A percentile compares a stretch with the other conserved stretches of the same genome.
Evolutionary conservation across 1,140 invertebrate genomes (phyloP).

Genomic region (Xylocopa sonorina): DNA sequence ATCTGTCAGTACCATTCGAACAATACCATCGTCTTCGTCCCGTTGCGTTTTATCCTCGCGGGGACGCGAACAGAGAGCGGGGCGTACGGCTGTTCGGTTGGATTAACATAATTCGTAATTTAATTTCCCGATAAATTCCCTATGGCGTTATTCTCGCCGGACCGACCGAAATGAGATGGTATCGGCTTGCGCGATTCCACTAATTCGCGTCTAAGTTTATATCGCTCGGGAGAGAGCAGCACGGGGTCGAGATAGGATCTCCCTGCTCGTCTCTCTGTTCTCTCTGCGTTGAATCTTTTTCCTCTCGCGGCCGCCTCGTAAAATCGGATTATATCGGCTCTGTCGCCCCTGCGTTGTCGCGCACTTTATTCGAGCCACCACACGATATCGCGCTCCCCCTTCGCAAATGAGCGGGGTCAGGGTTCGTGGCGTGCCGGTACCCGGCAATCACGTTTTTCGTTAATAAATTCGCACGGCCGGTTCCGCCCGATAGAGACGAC

Average conservation of each 20-base stretch:
- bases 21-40: not conserved
- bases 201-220: constrained; percentile 80
- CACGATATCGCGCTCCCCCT: constrained; percentile 54
- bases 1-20: constrained; percentile 14
- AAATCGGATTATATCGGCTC: constrained; percentile 71
- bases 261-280: constrained; percentile 20
- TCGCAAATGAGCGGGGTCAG: constrained; percentile 46
- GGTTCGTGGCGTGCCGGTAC: constrained; percentile 34
- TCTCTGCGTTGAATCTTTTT: constrained; percentile 23
- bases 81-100: not conserved
- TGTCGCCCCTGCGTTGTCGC: constrained; percentile 62
- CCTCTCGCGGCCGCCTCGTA: constrained; percentile 67
- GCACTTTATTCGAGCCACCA: constrained; percentile 62
- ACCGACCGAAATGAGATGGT: constrained; percentile 70
- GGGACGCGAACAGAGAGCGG: not conserved
- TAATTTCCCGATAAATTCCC: constrained; percentile 78
- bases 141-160: constrained; percentile 47
- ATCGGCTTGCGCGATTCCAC: constrained; percentile 72
- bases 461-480: constrained; percentile 3
- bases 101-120: constrained; percentile 79
- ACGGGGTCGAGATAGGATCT: constrained; percentile 72
- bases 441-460: constrained; percentile 9
- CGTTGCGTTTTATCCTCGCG: not conserved
- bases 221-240: constrained; percentile 65
- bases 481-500: not conserved